Percentiles rank a stretch among this genome's conserved stretches.
These are phyloP conservation scores for Trichosurus vulpecula DNA, from an alignment of 2,797 vertebrate species.

Conservation along the genomic window DNA sequence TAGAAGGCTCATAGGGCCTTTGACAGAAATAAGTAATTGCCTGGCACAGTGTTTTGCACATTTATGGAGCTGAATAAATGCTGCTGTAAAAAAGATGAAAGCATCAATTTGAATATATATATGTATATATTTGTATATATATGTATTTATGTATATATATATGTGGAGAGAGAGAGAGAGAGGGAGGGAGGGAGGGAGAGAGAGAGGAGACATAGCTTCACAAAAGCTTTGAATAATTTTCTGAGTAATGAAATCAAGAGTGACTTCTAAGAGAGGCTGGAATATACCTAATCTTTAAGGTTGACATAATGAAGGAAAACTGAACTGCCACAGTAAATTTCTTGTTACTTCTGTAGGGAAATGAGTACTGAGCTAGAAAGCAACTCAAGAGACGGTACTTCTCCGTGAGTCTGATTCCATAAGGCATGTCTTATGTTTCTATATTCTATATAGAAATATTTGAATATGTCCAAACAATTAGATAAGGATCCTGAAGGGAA, in stretches of 20 bases:
- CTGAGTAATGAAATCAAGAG: slow-evolving; percentile 5
- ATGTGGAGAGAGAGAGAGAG: no score
- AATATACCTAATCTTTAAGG: neutral
- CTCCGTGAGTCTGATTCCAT: neutral
- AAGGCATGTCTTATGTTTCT: slow-evolving; percentile 8
- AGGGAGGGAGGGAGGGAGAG: no score
- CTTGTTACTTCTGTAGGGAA: neutral
- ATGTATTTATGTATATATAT: no score
- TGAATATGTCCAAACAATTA: slow-evolving; percentile 6
- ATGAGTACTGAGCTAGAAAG: neutral
- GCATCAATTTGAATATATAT: slow-evolving; percentile 10
- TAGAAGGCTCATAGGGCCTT: neutral
- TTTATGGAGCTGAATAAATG: neutral
- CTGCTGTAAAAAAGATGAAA: slow-evolving; percentile 27
- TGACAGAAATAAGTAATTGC: neutral
- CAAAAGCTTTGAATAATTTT: slow-evolving; percentile 17
- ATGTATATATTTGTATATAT: no score
- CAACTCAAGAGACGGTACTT: neutral
- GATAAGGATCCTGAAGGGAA: neutral
- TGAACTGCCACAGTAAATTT: neutral
- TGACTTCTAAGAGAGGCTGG: neutral
- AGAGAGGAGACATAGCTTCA: slow-evolving; percentile 44
- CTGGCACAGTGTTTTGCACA: neutral
- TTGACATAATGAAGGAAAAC: neutral
- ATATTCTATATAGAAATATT: slow-evolving; percentile 18